Base-by-base conservation (phyloP, 2,888 invertebrate genomes). In the Drosophila neotestacea region DNA sequence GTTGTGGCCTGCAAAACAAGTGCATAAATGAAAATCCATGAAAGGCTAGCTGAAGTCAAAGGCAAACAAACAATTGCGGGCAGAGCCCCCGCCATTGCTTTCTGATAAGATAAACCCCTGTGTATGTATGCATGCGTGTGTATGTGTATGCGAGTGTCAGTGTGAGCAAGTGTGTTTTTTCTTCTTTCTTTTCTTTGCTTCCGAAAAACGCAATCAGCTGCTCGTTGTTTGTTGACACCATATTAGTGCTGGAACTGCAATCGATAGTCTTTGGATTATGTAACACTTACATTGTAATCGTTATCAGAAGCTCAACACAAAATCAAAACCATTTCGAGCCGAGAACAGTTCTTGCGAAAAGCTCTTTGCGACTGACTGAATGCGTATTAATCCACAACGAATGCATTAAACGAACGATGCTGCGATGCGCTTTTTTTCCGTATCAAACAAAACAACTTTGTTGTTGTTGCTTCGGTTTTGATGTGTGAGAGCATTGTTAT, bases 101-200 rank as follows among this genome's bases (percentile, higher is more conserved):
- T 58, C 70, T 78, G 81, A 86, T 83, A 83, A 83, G 84, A 81
- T 83, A 76, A 80, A 73, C 51, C 36, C n/a, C 7, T 41, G 22
- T 39, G 13, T 27, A 38, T 38, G 36, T 60, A 48, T 48, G 51
- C 30, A 48, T 47, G 38, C 47, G 51, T 42, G 39, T 58, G 32
- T 38, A 10, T 38, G 51, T 27, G n/a, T 44, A 34, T 38, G 9
- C 38, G 9, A 42, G 6, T 65, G 60, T 41, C 41, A 59, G 39
- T 65, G 60, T 41, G 44, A 59, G 39, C 4, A 11, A n/a, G 9
- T 54, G 47, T 11, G 22, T 46, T 42, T 27, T 34, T 44, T 54
- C 6, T 22, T 16, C 52, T 55, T 61, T 52, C 47, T n/a, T 66
- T 41, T 6, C n/a, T 52, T 60, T 5, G 41, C 41, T 60, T 44